phyloP scores from a whole-genome alignment of 2,797 vertebrate species.

The Phyllotis vaccarum region DNA sequence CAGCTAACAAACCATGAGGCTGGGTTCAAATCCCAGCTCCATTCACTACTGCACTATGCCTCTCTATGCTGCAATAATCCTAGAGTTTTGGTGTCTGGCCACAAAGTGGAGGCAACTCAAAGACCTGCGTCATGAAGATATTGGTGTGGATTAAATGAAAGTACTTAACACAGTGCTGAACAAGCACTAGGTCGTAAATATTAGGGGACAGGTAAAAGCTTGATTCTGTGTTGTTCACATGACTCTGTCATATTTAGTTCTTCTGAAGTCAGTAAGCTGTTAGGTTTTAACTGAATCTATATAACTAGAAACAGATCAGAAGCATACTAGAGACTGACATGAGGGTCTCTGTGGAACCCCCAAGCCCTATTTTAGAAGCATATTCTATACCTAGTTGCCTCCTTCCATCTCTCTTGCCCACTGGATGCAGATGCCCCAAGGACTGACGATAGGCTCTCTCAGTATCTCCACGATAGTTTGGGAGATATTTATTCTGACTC shows the following conservation, averaged over 20 bases:
- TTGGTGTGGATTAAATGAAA: not conserved
- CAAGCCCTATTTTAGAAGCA: not conserved
- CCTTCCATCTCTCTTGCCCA: not conserved
- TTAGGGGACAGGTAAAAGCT: not conserved
- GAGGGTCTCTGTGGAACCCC: fast-evolving
- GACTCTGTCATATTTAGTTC: not conserved
- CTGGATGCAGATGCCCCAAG: not conserved
- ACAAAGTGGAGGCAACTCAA: not conserved
- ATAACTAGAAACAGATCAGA: not conserved
- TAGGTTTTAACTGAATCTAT: not conserved
- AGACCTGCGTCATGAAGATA: not conserved
- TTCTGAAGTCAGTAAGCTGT: not conserved
- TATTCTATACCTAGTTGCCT: no score
- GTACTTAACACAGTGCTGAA: not conserved
- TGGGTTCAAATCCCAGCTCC: not conserved
- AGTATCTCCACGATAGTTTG: not conserved
- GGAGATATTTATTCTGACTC: not conserved
- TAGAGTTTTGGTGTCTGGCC: not conserved
- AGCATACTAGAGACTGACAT: not conserved
- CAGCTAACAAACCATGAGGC: not conserved
- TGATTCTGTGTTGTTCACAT: not conserved
- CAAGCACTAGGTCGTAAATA: not conserved
- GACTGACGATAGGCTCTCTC: not conserved
- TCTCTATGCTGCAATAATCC: no score
- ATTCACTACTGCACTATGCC: no score